Evolutionary conservation across 2,797 vertebrate genomes (phyloP).

Genomic region (Enteromius treurensis): DNA sequence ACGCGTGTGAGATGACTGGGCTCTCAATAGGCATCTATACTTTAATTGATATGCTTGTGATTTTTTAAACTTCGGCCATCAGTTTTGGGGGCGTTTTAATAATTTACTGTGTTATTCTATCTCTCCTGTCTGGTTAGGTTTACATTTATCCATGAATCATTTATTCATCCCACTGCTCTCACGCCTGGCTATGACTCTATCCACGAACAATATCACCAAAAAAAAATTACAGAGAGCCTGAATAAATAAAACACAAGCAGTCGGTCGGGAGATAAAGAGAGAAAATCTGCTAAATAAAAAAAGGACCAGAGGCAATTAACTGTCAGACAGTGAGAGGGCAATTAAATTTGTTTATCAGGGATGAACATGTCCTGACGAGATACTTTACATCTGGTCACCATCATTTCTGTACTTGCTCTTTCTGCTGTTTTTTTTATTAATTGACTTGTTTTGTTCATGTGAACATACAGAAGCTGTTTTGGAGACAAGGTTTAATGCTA

Average conservation of each 20-base stretch:
- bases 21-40: not conserved
- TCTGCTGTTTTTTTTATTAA: not conserved
- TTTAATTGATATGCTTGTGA: not conserved
- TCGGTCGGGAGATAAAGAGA: not conserved
- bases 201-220: constrained; percentile 19
- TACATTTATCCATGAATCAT: constrained; percentile 8
- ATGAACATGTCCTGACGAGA: constrained; percentile 48
- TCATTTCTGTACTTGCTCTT: constrained; percentile 3
- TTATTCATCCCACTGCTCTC: not conserved
- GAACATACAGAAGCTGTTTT: not conserved
- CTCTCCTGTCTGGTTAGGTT: not conserved
- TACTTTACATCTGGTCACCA: constrained; percentile 29
- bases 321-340: constrained; percentile 59
- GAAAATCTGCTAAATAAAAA: not conserved
- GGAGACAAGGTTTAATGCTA: not conserved
- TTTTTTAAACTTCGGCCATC: not conserved
- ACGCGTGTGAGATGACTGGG: not conserved
- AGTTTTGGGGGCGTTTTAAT: not conserved
- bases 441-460: not conserved
- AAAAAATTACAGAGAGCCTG: constrained; percentile 28
- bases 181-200: not conserved
- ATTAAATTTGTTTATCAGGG: constrained; percentile 68
- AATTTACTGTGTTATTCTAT: not conserved
- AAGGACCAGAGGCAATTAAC: constrained; percentile 66
- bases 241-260: constrained; percentile 49